phyloP scores from a whole-genome alignment of 2,888 invertebrate genomes.

The Brachylomia viminalis region DNA sequence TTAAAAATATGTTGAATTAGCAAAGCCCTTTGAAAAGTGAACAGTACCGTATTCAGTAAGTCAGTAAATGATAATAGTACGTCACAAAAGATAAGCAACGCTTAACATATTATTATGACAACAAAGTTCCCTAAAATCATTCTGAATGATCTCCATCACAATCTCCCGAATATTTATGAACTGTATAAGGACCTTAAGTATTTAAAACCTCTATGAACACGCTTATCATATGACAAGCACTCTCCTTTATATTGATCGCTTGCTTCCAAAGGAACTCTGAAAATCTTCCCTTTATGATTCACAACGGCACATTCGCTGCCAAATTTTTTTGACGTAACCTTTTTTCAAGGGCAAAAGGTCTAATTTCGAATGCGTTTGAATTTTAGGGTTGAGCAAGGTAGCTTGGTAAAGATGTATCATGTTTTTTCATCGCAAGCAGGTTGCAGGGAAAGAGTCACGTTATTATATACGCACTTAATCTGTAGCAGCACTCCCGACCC shows the following conservation, averaged over 20 bases:
- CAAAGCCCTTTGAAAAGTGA: neutral
- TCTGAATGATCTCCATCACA: slow-evolving; percentile 25
- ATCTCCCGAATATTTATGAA: slow-evolving; percentile 49
- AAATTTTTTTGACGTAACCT: neutral
- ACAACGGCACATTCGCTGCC: neutral
- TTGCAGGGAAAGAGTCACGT: slow-evolving; percentile 65
- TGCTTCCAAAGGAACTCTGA: slow-evolving; percentile 71
- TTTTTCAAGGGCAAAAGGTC: slow-evolving; percentile 58
- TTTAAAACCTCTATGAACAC: slow-evolving; percentile 64
- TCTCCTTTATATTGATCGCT: slow-evolving; percentile 76
- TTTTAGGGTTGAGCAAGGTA: slow-evolving; percentile 49
- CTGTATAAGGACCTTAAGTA: slow-evolving; percentile 54
- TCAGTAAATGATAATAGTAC: neutral
- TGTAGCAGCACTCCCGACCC: slow-evolving; percentile 65
- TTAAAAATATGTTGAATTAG: neutral
- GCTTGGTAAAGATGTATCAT: slow-evolving; percentile 71
- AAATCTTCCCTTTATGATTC: slow-evolving; percentile 39
- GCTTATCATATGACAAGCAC: slow-evolving; percentile 74
- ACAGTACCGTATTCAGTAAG: neutral
- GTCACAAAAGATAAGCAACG: neutral
- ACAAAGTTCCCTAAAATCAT: slow-evolving; percentile 17
- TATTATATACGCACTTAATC: slow-evolving; percentile 74
- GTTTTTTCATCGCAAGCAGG: slow-evolving; percentile 71
- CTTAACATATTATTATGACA: slow-evolving; percentile 14
- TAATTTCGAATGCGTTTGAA: slow-evolving; percentile 36